Evolutionary conservation across 2,888 invertebrate species (phyloP), one percentile per base, ranked within the genome.

Genomic region (Lottia scabra): DNA sequence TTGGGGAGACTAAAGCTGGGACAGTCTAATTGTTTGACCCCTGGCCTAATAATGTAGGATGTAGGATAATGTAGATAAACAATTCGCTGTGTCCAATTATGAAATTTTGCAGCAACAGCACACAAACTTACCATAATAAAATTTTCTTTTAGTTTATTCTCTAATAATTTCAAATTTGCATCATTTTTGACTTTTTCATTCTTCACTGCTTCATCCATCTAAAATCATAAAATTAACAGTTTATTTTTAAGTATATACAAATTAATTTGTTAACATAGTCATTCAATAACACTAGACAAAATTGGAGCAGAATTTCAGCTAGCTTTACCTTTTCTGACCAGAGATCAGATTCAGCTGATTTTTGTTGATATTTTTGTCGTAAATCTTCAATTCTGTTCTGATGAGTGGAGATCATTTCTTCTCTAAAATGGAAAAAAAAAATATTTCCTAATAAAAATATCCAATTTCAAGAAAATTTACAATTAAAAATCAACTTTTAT

Each of bases 331-430:
- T 87, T 63, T 86, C 82, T 48, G 86, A 88, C 87, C 87, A 88
- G 19, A 77, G 78, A n/a, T 88, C 88, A 0, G 83, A 81, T 65
- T 88, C 87, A 23, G 81, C 78, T 68, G 87, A 78, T 76, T 87
- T 86, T 65, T 83, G 81, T 71, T 86, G 87, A 72, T 87, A 88
- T 71, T 88, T 89, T 65, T 88, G 85, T 27, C 87, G 72, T 10
- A 89, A 79, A 71, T 89, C 85, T 74, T 88, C 87, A 70, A 89
- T 88, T 67, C 87, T 84, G 73, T 86, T 84, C 76, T 89, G 89
- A 72, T 88, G 89, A 27, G 88, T 84, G 5, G 83, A 79, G 27
- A 88, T 88, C 85, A 87, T 85, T 65, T 82, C 78, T 67, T 89
- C 87, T 70, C 88, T 87, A 76, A 26, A 76, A 69, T 71, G 13